Conservation (phyloP, 2,797 vertebrate species). For the Cynopterus sphinx region DNA sequence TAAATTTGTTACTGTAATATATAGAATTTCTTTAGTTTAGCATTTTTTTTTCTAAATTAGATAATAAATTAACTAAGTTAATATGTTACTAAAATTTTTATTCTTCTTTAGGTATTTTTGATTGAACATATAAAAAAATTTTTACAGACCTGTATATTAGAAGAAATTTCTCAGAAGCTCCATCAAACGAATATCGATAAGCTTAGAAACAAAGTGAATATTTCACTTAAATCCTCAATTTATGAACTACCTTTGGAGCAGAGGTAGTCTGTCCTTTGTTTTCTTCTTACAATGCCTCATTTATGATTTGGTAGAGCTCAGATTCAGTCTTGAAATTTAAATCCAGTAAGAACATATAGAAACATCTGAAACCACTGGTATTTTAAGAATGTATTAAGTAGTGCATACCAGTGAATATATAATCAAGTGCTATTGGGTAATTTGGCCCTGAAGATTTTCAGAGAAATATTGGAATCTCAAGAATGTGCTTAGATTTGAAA, state of each 20-base stretch:
- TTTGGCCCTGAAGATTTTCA: conserved; percentile 9
- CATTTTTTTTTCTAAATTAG: conserved; percentile 62
- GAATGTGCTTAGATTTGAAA: conserved; percentile 6
- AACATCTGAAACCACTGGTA: not conserved
- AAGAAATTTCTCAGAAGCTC: not conserved
- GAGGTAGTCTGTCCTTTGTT: not conserved
- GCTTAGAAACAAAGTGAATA: not conserved
- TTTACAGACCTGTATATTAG: not conserved
- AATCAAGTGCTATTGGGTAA: not conserved
- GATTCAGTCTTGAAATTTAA: not conserved
- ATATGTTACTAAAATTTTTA: conserved; percentile 49
- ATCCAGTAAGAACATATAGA: not conserved
- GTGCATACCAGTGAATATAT: not conserved
- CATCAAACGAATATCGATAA: not conserved
- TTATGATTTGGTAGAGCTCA: conserved; percentile 18
- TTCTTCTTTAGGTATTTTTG: conserved; percentile 50
- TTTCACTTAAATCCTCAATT: conserved; percentile 20
- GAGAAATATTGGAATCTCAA: not conserved
- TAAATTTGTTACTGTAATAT: conserved; percentile 45
- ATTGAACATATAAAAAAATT: conserved; percentile 19
- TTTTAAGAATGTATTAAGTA: conserved; percentile 1
- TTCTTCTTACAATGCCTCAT: not conserved
- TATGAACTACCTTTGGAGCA: conserved; percentile 38
- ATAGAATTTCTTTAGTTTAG: conserved; percentile 42
- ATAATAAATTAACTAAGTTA: conserved; percentile 35